Percentiles rank a stretch among this genome's conserved stretches.
phyloP scores from a whole-genome alignment of 2,888 invertebrate genomes.

The Cosmia trapezina region DNA sequence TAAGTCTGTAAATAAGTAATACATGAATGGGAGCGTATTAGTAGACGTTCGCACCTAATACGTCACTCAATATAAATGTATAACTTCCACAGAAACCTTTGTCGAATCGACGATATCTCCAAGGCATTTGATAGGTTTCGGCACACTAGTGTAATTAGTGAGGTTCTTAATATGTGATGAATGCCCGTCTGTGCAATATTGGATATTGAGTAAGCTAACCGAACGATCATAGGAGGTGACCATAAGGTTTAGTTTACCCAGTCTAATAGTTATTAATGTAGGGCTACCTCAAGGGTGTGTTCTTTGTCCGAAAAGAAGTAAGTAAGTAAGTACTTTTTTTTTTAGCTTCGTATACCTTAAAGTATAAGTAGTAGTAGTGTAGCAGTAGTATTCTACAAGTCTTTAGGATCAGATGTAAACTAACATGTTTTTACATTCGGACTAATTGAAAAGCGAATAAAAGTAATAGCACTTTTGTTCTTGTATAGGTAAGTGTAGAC shows the following conservation, averaged over 20 bases:
- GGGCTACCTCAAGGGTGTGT: slow-evolving; percentile 26
- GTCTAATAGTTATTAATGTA: slow-evolving; percentile 9
- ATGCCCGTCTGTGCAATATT: slow-evolving; percentile 20
- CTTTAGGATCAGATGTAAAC: not conserved
- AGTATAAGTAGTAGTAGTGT: not conserved
- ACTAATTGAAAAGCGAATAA: not conserved
- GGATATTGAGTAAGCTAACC: slow-evolving; percentile 22
- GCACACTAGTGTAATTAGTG: slow-evolving; percentile 41
- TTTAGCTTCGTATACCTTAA: not conserved
- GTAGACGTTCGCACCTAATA: slow-evolving; percentile 46
- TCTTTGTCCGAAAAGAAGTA: not conserved
- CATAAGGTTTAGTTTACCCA: not conserved
- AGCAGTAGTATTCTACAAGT: too few relatives aligned
- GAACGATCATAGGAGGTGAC: not conserved
- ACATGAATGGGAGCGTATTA: slow-evolving; percentile 53
- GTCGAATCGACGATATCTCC: slow-evolving; percentile 26
- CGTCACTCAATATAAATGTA: slow-evolving; percentile 49
- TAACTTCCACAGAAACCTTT: slow-evolving; percentile 41
- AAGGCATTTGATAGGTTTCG: slow-evolving; percentile 43
- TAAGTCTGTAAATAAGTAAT: slow-evolving; percentile 57
- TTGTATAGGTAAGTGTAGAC: not conserved
- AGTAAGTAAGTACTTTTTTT: too few relatives aligned
- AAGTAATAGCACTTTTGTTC: not conserved
- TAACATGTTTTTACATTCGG: too few relatives aligned
- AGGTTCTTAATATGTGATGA: slow-evolving; percentile 34